A percentile compares a stretch with the other conserved stretches of the same genome.
These are phyloP conservation scores for Etheostoma spectabile DNA, from an alignment of 2,113 vertebrate genomes.

Conservation along the genomic window DNA sequence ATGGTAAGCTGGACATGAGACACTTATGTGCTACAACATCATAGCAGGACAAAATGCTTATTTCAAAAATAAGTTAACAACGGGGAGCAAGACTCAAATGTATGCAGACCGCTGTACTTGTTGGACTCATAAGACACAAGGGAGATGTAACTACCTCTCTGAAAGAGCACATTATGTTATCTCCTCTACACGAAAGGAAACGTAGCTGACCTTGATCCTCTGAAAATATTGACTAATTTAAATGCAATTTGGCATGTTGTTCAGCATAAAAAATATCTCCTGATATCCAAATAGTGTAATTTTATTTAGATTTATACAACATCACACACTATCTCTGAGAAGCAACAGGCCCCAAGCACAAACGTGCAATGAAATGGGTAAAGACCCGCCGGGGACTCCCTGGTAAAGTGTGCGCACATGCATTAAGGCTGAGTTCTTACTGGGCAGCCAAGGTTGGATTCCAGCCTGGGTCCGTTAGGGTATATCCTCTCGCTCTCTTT, in stretches of 20 bases:
- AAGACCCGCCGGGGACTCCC: too few species aligned
- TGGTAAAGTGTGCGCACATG: too few species aligned
- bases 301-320: not conserved
- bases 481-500: too few species aligned
- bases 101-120: not conserved
- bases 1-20: too few species aligned
- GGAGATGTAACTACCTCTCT: conserved; percentile 12
- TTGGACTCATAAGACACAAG: conserved; percentile 6
- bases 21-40: too few species aligned
- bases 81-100: not conserved
- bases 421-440: too few species aligned
- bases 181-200: not conserved
- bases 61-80: not conserved
- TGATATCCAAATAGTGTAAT: not conserved
- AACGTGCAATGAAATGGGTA: too few species aligned
- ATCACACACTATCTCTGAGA: not conserved
- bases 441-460: too few species aligned
- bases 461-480: too few species aligned
- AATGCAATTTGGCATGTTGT: not conserved
- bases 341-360: not conserved
- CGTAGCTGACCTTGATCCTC: not conserved
- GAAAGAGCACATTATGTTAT: not conserved
- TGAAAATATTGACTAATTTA: not conserved
- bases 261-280: not conserved
- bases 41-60: too few species aligned